These are phyloP conservation scores for Eristalinus aeneus DNA, from an alignment of 2,888 invertebrate species.

Conservation along the genomic window DNA sequence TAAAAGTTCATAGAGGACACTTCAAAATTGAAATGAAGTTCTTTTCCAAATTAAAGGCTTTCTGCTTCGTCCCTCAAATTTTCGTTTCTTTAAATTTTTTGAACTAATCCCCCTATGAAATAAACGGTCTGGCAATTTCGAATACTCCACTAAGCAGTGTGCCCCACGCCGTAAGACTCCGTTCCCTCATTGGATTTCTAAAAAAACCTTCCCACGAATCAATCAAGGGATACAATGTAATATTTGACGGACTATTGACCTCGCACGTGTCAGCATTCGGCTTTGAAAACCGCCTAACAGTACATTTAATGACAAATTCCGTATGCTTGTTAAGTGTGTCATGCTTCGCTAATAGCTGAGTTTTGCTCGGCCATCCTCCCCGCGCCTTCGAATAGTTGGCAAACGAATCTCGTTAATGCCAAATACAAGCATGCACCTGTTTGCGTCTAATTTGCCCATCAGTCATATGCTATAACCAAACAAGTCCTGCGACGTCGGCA, in stretches of 20 bases:
- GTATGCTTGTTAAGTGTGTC: neutral
- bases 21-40: no score
- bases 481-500: neutral
- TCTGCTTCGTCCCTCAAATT: no score
- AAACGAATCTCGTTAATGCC: slow-evolving; percentile 6
- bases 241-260: no score
- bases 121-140: no score
- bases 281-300: neutral
- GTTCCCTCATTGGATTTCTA: no score
- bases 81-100: no score
- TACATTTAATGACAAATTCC: neutral
- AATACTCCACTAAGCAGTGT: no score
- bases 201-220: no score
- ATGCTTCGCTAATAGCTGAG: neutral
- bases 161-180: no score
- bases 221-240: neutral
- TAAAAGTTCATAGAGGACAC: no score
- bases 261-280: neutral
- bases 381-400: neutral
- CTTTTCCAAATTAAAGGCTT: no score
- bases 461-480: neutral
- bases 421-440: slow-evolving; percentile 33
- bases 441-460: slow-evolving; percentile 4
- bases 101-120: no score
- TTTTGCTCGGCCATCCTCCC: neutral